phyloP scores from a whole-genome alignment of 1,140 invertebrate species.

The Galleria mellonella region DNA sequence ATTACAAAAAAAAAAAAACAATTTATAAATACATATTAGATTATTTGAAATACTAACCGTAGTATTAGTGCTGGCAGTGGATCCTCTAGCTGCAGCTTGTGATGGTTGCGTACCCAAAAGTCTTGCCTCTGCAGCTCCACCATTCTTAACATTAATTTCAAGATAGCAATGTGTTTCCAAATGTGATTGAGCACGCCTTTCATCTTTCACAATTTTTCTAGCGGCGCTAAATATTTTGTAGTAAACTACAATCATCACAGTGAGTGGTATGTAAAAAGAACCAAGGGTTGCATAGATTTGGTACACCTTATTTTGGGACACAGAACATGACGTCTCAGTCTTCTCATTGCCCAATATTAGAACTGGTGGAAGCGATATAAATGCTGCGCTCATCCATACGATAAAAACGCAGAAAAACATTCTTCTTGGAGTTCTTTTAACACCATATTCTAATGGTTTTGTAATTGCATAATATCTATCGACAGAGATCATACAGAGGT shows the following conservation, averaged over 20 bases:
- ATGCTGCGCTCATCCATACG: conserved; percentile 93
- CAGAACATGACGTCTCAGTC: conserved; percentile 83
- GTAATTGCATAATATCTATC: conserved; percentile 94
- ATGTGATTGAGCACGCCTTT: conserved; percentile 89
- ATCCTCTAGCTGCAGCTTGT: conserved; percentile 65
- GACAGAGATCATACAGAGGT: conserved; percentile 93
- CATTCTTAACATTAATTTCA: conserved; percentile 82
- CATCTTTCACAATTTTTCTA: conserved; percentile 88
- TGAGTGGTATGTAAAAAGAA: conserved; percentile 92
- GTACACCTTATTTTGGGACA: conserved; percentile 91
- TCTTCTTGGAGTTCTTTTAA: conserved; percentile 87
- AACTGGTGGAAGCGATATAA: conserved; percentile 91
- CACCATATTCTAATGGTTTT: conserved; percentile 91
- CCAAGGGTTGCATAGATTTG: conserved; percentile 93
- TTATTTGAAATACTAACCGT: conserved; percentile 68
- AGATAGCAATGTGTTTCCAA: conserved; percentile 84
- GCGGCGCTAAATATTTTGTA: conserved; percentile 93
- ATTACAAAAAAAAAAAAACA: conserved; percentile 3
- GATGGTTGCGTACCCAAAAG: conserved; percentile 67
- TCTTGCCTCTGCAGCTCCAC: conserved; percentile 78
- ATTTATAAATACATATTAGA: background rate
- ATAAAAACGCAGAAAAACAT: conserved; percentile 89
- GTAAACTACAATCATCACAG: conserved; percentile 94
- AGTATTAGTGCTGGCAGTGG: conserved; percentile 78
- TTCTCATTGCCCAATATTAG: conserved; percentile 93